A percentile compares a stretch with the other conserved stretches of the same genome.
Evolutionary conservation across 2,113 vertebrate genomes (phyloP).

Genomic region (Ceratotherium simum): DNA sequence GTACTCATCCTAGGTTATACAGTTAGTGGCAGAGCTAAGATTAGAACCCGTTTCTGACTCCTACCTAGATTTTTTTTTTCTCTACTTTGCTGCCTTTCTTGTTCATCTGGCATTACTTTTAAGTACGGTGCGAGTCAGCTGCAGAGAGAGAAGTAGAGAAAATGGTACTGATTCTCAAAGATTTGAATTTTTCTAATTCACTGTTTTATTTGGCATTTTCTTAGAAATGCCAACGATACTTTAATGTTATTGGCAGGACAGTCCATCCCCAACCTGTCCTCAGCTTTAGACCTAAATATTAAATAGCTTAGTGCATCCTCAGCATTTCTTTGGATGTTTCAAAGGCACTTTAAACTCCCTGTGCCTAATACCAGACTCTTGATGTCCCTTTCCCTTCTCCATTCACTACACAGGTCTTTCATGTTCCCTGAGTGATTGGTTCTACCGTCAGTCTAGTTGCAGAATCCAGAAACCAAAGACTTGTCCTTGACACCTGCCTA

Average conservation of each 20-base stretch:
- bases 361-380: not conserved
- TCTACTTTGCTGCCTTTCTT: not conserved
- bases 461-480: not conserved
- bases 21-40: not conserved
- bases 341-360: not conserved
- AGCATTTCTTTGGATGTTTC: not conserved
- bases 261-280: not conserved
- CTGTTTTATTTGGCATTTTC: not conserved
- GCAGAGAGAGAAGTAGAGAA: not conserved
- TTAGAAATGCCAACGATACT: not conserved
- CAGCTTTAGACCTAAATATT: not conserved
- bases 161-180: not conserved
- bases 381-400: not conserved
- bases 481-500: not conserved
- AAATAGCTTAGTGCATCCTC: not conserved
- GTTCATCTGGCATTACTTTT: not conserved
- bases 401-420: not conserved
- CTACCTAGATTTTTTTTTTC: not conserved
- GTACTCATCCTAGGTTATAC: not conserved
- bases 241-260: not conserved
- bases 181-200: not conserved
- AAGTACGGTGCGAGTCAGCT: not conserved
- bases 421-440: not conserved
- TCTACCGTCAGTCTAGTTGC: not conserved
- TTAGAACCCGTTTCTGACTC: not conserved